phyloP scores from a whole-genome alignment of 2,888 invertebrate genomes.

The Cataglyphis albicans region DNA sequence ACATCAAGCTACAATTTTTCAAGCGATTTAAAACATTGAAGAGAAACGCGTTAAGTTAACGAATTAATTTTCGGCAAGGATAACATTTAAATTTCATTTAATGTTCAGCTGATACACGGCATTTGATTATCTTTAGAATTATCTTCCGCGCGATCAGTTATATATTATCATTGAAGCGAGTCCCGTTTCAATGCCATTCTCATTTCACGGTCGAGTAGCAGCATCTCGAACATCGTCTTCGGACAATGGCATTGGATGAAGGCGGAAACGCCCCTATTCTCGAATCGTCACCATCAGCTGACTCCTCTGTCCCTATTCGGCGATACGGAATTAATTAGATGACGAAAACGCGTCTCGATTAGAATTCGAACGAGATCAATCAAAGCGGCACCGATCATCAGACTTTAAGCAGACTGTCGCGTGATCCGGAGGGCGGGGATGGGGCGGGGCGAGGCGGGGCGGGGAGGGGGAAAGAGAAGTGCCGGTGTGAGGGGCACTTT shows the following conservation, averaged over 20 bases:
- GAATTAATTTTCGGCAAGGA: not conserved
- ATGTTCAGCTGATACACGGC: not conserved
- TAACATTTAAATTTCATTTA: slow-evolving; percentile 4
- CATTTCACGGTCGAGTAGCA: slow-evolving; percentile 50
- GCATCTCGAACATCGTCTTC: slow-evolving; percentile 26
- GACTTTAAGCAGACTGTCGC: not conserved
- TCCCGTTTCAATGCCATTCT: slow-evolving; percentile 23
- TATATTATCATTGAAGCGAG: slow-evolving; percentile 29
- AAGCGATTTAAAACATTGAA: too few species aligned
- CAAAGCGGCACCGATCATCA: not conserved
- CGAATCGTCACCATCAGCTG: not conserved
- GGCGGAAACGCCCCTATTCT: slow-evolving; percentile 10
- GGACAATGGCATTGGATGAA: slow-evolving; percentile 44
- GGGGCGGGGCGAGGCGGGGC: too few species aligned
- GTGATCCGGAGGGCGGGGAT: not conserved
- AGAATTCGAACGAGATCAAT: not conserved
- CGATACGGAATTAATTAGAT: slow-evolving; percentile 20
- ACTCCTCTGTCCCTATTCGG: not conserved
- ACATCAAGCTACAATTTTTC: too few species aligned
- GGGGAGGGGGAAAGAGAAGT: not conserved
- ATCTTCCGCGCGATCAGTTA: slow-evolving; percentile 2
- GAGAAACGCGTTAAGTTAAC: not conserved
- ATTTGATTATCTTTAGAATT: slow-evolving; percentile 30
- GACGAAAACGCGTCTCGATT: not conserved
- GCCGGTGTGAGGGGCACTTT: slow-evolving; percentile 68